A percentile compares a stretch with the other conserved stretches of the same genome.
These are phyloP conservation scores for Psittacus erithacus DNA, from an alignment of 2,113 vertebrate genomes.

Conservation along the genomic window DNA sequence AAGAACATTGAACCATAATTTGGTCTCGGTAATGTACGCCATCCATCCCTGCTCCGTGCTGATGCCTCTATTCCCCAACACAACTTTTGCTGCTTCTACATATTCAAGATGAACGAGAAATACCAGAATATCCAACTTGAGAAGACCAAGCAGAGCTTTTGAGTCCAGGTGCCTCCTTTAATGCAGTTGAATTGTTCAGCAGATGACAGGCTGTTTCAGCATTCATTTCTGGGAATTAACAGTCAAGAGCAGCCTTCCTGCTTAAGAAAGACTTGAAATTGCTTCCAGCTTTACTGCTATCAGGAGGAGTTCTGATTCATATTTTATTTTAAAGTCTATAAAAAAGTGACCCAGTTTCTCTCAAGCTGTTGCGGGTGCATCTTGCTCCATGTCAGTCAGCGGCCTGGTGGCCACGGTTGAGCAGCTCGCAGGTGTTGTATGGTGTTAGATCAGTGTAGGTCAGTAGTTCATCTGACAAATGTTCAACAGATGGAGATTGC, in stretches of 20 bases:
- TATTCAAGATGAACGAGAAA: neutral
- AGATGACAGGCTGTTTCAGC: neutral
- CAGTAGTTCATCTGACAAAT: neutral
- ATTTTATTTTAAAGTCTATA: neutral
- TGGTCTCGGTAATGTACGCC: constrained; percentile 55
- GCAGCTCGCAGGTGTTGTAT: neutral
- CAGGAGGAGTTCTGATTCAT: neutral
- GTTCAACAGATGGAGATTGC: neutral
- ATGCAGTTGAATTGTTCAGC: neutral
- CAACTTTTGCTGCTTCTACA: constrained; percentile 48
- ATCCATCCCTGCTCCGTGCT: constrained; percentile 65
- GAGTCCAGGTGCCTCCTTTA: neutral
- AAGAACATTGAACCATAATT: constrained; percentile 61
- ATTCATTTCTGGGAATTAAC: neutral
- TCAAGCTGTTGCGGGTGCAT: neutral
- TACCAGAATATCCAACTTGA: constrained; percentile 37
- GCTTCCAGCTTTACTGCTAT: neutral
- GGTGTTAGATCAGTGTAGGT: neutral
- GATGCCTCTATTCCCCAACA: constrained; percentile 66
- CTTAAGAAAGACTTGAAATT: neutral
- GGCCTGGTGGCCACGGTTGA: neutral
- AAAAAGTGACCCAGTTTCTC: neutral
- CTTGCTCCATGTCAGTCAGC: neutral
- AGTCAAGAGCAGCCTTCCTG: neutral
- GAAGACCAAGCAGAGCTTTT: neutral